Base-by-base conservation (phyloP, 2,113 vertebrate genomes). In the Pithys albifrons region DNA sequence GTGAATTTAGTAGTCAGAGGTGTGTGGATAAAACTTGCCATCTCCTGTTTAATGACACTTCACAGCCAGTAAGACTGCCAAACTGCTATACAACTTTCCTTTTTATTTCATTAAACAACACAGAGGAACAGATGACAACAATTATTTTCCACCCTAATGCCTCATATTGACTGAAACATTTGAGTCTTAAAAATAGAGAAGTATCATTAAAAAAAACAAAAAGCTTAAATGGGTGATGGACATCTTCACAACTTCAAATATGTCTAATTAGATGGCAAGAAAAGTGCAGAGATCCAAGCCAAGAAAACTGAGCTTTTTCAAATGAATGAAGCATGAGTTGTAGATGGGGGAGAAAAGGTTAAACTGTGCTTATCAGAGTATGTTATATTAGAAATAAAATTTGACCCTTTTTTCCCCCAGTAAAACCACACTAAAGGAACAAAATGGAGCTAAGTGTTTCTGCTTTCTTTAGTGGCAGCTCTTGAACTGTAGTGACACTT, bases 1-100 rank as follows among this genome's bases (percentile, higher is more conserved):
- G 78, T 95, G 96, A 97, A 95, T 97, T 97, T 96, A 92, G 82
- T 96, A 94, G 94, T 96, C 96, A 94, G 93, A 96, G 92, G 94
- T 98, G 85, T 19, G 0, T 81, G 87, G 83, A 93, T 96, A 94
- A 97, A 96, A 96, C 82, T 94, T 97, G 72, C 90, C 41, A 16
- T 96, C 69, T 91, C 86, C 88, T 94, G 45, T 61, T 95, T 96
- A 94, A 97, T 95, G 93, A 88, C 80, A 70, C 86, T 97, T 96
- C 57, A 64, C 95, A 95, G 93, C 61, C 74, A 62, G 54, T 87
- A 88, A 88, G 89, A 66, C 85, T 96, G 93, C 94, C 89, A 74
- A 78, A 62, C 39, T 84, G 77, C 80, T 73, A 14, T 77, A 54
- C 51, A 73, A 31, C 49, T 93, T 88, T 78, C 49, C 37, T 95